Percentiles rank a stretch among this genome's conserved stretches.
phyloP scores from a whole-genome alignment of 2,888 invertebrate species.

The Pandemis heparana region DNA sequence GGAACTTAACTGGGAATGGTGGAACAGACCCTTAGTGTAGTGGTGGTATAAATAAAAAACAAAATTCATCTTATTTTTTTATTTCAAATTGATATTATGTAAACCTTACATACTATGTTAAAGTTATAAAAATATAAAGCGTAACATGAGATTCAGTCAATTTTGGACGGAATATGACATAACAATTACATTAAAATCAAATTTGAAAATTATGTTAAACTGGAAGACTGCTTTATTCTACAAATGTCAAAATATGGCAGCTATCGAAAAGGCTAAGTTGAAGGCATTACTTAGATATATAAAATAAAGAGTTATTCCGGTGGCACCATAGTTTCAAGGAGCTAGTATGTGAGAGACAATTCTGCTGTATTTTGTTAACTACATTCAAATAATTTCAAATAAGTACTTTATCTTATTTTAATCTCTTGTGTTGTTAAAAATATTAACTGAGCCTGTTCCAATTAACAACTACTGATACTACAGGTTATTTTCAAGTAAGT shows the following conservation, averaged over 20 bases:
- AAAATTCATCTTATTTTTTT: conserved; percentile 10
- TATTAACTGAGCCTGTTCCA: too few species aligned
- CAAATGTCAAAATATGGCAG: conserved; percentile 22
- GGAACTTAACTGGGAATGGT: too few species aligned
- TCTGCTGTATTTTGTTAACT: neutral
- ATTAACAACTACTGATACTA: too few species aligned
- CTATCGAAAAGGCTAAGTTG: conserved; percentile 20
- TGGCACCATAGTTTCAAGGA: conserved; percentile 6
- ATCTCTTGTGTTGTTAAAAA: too few species aligned
- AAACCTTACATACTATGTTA: conserved; percentile 34
- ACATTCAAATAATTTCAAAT: too few species aligned
- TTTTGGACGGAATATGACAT: conserved; percentile 75
- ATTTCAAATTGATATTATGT: conserved; percentile 39
- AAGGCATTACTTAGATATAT: conserved; percentile 26
- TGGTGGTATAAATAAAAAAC: conserved; percentile 28
- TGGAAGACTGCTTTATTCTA: conserved; percentile 38
- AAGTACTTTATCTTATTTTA: too few species aligned
- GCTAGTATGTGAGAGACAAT: conserved; percentile 1
- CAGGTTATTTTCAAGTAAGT: neutral
- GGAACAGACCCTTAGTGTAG: neutral
- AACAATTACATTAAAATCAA: conserved; percentile 35
- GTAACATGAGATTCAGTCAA: conserved; percentile 74
- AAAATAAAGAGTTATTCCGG: conserved; percentile 9
- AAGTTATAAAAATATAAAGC: conserved; percentile 58
- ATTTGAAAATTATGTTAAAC: conserved; percentile 7